Evolutionary conservation across 2,888 invertebrate species (phyloP).

Genomic region (Baccha elongata): DNA sequence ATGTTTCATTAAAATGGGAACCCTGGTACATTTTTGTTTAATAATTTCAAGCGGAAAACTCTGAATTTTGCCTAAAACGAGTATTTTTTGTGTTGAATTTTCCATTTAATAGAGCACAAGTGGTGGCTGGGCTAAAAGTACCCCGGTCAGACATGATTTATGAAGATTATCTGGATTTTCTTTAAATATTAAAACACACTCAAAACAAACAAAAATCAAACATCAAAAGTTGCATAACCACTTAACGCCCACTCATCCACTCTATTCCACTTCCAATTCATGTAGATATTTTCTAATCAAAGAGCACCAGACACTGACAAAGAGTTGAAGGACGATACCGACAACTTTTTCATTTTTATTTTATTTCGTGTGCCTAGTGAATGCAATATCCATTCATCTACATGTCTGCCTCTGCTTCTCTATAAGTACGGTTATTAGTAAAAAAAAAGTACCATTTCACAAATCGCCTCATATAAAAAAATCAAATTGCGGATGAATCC

Average conservation of each 20-base stretch:
- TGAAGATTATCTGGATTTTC: conserved; percentile 32
- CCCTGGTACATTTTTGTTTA: too few species aligned
- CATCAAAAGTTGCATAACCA: conserved; percentile 25
- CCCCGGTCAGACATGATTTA: conserved; percentile 43
- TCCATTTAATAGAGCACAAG: not conserved
- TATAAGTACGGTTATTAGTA: not conserved
- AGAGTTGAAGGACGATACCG: conserved; percentile 25
- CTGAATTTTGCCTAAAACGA: not conserved
- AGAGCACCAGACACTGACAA: conserved; percentile 33
- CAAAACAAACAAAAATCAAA: conserved; percentile 12
- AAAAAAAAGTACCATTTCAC: not conserved
- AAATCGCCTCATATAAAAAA: conserved; percentile 59
- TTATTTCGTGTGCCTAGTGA: conserved; percentile 3
- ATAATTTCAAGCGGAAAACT: too few species aligned
- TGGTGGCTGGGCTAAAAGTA: conserved; percentile 3
- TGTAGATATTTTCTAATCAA: conserved; percentile 43
- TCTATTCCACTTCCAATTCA: not conserved
- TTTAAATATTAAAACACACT: conserved; percentile 36
- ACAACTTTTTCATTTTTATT: conserved; percentile 19
- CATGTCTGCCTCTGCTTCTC: not conserved
- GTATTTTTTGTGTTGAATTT: not conserved
- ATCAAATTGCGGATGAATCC: conserved; percentile 60
- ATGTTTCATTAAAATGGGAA: too few species aligned
- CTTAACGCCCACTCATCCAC: not conserved
- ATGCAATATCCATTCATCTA: not conserved